These are phyloP conservation scores for Euzophera pinguis DNA, from an alignment of 2,888 invertebrate genomes.

Conservation along the genomic window DNA sequence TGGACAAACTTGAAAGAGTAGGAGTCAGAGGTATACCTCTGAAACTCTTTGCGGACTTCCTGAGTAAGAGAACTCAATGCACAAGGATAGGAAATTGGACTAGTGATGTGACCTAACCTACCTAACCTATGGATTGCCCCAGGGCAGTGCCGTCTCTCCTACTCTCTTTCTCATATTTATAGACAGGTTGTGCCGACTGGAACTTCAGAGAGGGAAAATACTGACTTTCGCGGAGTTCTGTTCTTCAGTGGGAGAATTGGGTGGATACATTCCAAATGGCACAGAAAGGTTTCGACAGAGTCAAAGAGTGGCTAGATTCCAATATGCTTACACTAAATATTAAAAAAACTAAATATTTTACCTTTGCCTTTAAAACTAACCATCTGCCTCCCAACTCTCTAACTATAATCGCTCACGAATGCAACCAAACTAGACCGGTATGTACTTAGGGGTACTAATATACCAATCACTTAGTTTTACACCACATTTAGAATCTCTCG, in stretches of 20 bases:
- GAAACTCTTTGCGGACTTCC: background rate
- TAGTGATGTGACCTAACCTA: background rate
- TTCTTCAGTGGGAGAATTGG: too few species aligned
- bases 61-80: background rate
- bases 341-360: too few species aligned
- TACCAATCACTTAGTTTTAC: too few species aligned
- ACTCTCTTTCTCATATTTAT: background rate
- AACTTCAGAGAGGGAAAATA: background rate
- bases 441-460: too few species aligned
- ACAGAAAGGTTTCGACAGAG: background rate
- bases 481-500: too few species aligned
- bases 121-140: background rate
- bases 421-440: too few species aligned
- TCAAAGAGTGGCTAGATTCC: background rate
- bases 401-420: too few species aligned
- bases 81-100: background rate
- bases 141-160: background rate
- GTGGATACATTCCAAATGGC: background rate
- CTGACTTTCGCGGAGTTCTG: background rate
- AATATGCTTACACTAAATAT: background rate
- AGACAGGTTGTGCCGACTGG: background rate
- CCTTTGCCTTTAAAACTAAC: too few species aligned
- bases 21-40: background rate
- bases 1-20: background rate
- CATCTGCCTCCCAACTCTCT: too few species aligned